Base-by-base conservation (phyloP, 2,113 vertebrate species). In the Camelus dromedarius region DNA sequence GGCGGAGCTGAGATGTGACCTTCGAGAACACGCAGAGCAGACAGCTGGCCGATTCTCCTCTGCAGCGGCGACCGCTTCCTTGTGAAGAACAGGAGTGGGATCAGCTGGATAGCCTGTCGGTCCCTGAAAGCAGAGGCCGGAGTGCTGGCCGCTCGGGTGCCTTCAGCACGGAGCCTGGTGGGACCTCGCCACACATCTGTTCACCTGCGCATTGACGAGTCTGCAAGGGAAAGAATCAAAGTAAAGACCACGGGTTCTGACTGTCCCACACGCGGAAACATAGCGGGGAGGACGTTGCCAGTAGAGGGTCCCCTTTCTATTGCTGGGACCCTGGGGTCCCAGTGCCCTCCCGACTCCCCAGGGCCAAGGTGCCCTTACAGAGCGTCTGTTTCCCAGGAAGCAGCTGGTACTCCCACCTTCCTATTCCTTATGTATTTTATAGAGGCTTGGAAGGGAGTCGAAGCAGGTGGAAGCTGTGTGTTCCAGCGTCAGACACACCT, bases 301-400 rank as follows among this genome's bases (percentile, higher is more conserved):
- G 0, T 3, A 48, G n/a, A 6, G 26, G 19, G n/a, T 75, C 22
- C 20, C 24, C 4, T 38, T 46, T 20, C 16, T 3, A 26, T 13
- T 28, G 7, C 3, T 54, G 48, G 48, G 50, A 54, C 58, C 30
- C 48, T 12, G 24, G 18, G 15, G 12, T 54, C 14, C 76, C 19
- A 7, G 28, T 13, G 26, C 64, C 20, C 35, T 50, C 22, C 4
- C 24, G 30, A 50, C 9, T 10, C 14, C 46, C 16, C 81, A 72
- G 19, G 66, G 38, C 85, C 0, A 3, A 0, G 20, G n/a, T 22
- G 6, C 50, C 81, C 28, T n/a, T 50, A 24, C 32, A 20, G 38
- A 50, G 12, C 54, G 26, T 75, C 50, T 62, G 6, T 80, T 66
- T 79, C 87, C 75, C 66, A 54, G 75, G 84, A 92, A 75, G 69